Percentiles rank a stretch among this genome's conserved stretches.
Evolutionary conservation across 2,888 invertebrate species (phyloP).

Genomic region (Trypoxylon attenuatum): DNA sequence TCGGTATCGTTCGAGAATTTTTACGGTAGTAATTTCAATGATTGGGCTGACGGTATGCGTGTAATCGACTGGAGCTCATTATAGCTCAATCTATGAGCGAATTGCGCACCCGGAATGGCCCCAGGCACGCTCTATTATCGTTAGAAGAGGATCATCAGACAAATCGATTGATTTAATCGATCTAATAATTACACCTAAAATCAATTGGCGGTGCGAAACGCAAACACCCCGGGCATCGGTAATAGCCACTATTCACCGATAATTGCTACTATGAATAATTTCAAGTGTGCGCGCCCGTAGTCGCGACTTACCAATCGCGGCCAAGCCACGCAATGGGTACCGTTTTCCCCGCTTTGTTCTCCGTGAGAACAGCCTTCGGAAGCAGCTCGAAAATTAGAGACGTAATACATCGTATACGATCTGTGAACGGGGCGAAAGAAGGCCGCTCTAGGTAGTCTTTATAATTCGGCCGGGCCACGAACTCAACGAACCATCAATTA

Average conservation of each 20-base stretch:
- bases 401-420: constrained; percentile 21
- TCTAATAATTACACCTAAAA: background rate
- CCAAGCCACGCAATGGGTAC: constrained; percentile 18
- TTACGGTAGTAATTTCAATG: too few species aligned
- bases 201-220: constrained; percentile 5
- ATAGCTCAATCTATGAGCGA: background rate
- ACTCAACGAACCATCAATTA: constrained; percentile 52
- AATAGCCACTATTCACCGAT: constrained; percentile 17
- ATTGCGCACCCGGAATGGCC: background rate
- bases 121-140: background rate
- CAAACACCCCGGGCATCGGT: background rate
- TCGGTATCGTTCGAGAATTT: too few species aligned
- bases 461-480: constrained; percentile 37
- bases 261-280: constrained; percentile 21
- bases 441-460: constrained; percentile 24
- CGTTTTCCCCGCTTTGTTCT: constrained; percentile 22
- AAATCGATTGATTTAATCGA: constrained; percentile 2
- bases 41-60: too few species aligned
- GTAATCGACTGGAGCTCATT: background rate
- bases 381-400: constrained; percentile 24
- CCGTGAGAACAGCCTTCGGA: constrained; percentile 36
- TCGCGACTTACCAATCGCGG: too few species aligned
- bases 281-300: too few species aligned
- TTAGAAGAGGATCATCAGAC: too few species aligned
- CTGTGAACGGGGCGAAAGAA: constrained; percentile 6